Conservation (phyloP, 2,797 vertebrate species). For the Ataeniobius toweri region DNA sequence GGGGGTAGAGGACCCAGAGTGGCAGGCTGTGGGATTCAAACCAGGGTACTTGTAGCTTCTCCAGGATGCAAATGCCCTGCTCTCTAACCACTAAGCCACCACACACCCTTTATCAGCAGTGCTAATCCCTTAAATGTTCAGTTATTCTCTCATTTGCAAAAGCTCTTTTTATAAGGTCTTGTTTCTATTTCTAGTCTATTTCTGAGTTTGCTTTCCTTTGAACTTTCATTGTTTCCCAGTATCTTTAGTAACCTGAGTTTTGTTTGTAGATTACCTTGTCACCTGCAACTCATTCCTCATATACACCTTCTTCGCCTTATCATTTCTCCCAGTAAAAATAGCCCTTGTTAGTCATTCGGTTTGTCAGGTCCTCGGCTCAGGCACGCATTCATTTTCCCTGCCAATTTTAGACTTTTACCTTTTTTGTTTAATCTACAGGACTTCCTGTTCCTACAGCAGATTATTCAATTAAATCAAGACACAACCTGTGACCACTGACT, state of each 20-base stretch:
- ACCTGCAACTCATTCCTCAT: conserved; percentile 6
- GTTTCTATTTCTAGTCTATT: background rate
- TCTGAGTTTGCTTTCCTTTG: background rate
- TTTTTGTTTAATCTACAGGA: background rate
- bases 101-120: too few relatives aligned
- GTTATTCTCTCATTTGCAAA: background rate
- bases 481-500: background rate
- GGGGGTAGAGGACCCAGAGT: too few relatives aligned
- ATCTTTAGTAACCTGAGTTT: background rate
- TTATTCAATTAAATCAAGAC: background rate
- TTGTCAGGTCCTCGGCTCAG: background rate
- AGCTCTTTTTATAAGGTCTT: background rate
- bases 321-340: conserved; percentile 5
- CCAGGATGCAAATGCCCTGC: too few relatives aligned
- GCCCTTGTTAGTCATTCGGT: background rate
- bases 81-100: too few relatives aligned
- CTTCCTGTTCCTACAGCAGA: background rate
- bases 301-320: background rate
- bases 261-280: background rate
- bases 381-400: background rate
- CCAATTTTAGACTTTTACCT: background rate
- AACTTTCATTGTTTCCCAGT: background rate
- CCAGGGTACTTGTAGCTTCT: too few relatives aligned
- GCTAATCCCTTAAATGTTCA: background rate
- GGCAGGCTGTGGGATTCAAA: too few relatives aligned